Percentiles rank a stretch among this genome's conserved stretches.
Evolutionary conservation across 2,113 vertebrate species (phyloP).

Genomic region (Regulus satrapa): DNA sequence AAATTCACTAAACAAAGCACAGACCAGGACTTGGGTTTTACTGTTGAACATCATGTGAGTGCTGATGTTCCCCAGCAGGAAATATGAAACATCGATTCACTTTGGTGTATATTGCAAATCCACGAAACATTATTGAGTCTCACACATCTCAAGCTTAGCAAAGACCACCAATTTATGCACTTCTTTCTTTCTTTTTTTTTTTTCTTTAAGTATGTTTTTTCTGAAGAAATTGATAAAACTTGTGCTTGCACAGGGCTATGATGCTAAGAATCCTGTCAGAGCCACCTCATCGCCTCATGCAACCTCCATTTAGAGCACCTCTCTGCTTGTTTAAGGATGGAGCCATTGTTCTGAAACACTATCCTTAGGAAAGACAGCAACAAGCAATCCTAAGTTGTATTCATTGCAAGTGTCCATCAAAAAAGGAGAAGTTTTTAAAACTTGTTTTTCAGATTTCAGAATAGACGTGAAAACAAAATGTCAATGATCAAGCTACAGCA

Average conservation of each 20-base stretch:
- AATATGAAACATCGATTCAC: not conserved
- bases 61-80: not conserved
- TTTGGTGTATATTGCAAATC: slow-evolving; percentile 12
- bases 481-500: not conserved
- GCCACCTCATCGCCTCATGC: not conserved
- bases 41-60: slow-evolving; percentile 1
- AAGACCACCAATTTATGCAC: not conserved
- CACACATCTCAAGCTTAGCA: not conserved
- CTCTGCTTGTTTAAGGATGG: not conserved
- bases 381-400: not conserved
- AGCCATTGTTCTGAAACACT: not conserved
- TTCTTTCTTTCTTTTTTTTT: not conserved
- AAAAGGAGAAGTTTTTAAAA: not conserved
- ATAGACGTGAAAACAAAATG: not conserved
- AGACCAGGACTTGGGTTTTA: not conserved
- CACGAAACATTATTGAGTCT: not conserved
- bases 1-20: not conserved
- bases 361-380: not conserved
- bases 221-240: not conserved
- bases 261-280: not conserved
- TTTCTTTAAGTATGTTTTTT: not conserved
- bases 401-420: not conserved
- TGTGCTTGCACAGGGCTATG: not conserved
- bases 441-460: not conserved
- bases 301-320: not conserved